Base-by-base conservation (phyloP, 2,888 invertebrate species). In the Athalia rosae region DNA sequence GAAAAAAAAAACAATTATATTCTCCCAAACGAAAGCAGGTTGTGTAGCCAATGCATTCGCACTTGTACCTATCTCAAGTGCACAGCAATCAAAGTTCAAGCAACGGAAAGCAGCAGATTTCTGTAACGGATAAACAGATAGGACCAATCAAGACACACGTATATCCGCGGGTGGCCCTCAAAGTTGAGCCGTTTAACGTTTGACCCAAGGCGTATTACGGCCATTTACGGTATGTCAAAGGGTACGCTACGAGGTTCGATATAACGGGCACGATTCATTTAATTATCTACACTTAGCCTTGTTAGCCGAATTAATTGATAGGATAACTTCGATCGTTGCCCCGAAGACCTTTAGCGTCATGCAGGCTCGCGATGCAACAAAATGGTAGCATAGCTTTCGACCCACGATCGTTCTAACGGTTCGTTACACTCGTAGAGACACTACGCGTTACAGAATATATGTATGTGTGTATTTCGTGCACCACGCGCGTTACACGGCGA, bases 251-350 rank as follows among this genome's bases (percentile, higher is more conserved):
- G 45, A 43, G 8, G 45, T 71, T 58, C 58, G 4, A 41, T 28
- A 64, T 28, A 63, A 71, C 71, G 58, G 69, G 58, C 56, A 71
- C 71, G 71, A 71, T 71, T 71, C 71, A 71, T 71, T 71, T 58
- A 71, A 71, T 71, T 71, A 71, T 71, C 71, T 71, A 71, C 71
- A 71, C 71, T 71, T 71, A 13, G 71, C 71, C 58, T 71, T 28
- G 71, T 71, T 71, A 71, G 71, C 45, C 45, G 71, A 58, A 71
- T 71, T 71, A 71, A 71, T 71, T 71, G 56, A 43, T 71, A 45
- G 71, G 71, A 71, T 71, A 71, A 71, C 71, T 71, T 56, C 71
- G 71, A 71, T 71, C 71, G 45, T 71, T 71, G 71, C 45, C 58
- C 58, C 58, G 8, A 53, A 58, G 71, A 71, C 71, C 71, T 71